These are phyloP conservation scores for Alectoris magna DNA, from an alignment of 2,797 vertebrate genomes.

Conservation along the genomic window DNA sequence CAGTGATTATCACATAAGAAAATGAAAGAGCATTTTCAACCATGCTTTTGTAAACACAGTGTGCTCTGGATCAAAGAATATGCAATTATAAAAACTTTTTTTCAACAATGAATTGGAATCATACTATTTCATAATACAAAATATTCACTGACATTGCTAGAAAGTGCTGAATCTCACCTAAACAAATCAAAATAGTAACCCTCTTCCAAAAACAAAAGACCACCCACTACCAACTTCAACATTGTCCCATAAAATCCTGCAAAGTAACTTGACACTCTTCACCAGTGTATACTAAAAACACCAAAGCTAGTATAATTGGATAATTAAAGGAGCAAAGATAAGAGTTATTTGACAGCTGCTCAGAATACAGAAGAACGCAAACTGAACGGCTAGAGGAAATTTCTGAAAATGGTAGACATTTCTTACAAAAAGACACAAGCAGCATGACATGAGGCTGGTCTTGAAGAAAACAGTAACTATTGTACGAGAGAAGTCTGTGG, in stretches of 20 bases:
- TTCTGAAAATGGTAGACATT: not conserved
- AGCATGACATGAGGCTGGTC: not conserved
- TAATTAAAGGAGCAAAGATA: conserved; percentile 29
- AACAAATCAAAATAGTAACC: not conserved
- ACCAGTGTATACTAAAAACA: not conserved
- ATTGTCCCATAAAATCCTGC: not conserved
- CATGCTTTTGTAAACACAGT: not conserved
- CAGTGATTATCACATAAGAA: not conserved
- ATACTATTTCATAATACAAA: not conserved
- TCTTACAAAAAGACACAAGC: not conserved
- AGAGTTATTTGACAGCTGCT: not conserved
- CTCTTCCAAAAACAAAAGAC: not conserved
- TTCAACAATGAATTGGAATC: not conserved
- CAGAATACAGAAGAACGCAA: not conserved
- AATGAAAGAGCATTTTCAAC: not conserved
- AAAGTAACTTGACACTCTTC: conserved; percentile 10
- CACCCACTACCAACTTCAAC: not conserved
- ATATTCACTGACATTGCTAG: not conserved
- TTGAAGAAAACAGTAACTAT: not conserved
- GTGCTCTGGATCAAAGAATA: not conserved
- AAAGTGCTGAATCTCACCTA: not conserved
- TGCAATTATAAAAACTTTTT: not conserved
- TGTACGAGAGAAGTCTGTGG: not conserved
- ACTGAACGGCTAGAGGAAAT: not conserved
- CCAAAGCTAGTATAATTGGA: not conserved